These are phyloP conservation scores for Lepidurus couesii DNA, from an alignment of 1,140 invertebrate species.

Conservation along the genomic window DNA sequence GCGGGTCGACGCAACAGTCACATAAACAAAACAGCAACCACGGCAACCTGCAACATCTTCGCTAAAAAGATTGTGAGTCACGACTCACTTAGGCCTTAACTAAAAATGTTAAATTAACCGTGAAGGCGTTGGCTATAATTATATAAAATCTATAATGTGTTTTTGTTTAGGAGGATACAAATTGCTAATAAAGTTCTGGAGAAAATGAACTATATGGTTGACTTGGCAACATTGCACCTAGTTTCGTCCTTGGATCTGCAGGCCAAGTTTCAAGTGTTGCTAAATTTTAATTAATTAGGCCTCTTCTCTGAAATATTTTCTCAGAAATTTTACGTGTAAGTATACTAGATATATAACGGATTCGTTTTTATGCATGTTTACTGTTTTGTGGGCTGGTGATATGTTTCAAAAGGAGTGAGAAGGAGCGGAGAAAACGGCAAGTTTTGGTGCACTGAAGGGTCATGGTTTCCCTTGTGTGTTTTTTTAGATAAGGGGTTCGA, in stretches of 20 bases:
- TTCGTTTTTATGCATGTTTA: background rate
- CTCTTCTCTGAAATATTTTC: background rate
- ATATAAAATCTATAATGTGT: no score
- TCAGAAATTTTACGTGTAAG: constrained; percentile 3
- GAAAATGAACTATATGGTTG: background rate
- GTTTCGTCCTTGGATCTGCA: constrained; percentile 21
- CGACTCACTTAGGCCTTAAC: background rate
- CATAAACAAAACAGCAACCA: background rate
- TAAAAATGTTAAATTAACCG: background rate
- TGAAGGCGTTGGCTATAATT: background rate
- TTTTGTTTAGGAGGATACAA: background rate
- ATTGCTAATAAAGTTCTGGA: background rate
- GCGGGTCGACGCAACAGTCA: background rate
- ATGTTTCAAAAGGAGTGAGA: background rate
- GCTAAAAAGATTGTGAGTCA: no score
- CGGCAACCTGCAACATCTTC: background rate
- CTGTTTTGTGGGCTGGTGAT: background rate
- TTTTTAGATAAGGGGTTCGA: background rate
- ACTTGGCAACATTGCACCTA: background rate
- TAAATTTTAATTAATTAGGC: background rate
- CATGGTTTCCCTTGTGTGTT: constrained; percentile 18
- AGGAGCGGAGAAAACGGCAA: background rate
- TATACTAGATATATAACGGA: background rate
- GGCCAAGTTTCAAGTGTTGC: background rate
- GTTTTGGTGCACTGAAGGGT: constrained; percentile 8